These are phyloP conservation scores for Poliocrania exsul DNA, from an alignment of 2,797 vertebrate species.

Conservation along the genomic window DNA sequence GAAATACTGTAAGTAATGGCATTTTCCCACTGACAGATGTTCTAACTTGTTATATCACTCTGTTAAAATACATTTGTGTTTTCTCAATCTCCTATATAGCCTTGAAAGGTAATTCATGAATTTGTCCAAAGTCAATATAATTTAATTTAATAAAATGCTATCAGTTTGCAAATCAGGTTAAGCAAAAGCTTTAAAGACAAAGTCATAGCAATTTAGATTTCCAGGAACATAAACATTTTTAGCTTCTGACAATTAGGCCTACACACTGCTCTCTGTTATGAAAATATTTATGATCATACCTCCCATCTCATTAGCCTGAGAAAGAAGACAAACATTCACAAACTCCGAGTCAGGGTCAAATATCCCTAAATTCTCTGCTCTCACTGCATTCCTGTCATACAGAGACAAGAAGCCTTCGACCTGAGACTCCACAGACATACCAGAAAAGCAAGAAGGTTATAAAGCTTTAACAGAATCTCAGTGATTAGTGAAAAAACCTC, in stretches of 20 bases:
- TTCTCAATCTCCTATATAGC: background rate
- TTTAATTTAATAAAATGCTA: background rate
- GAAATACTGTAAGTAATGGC: background rate
- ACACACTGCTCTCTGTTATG: background rate
- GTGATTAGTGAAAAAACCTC: accelerated
- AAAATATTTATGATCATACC: background rate
- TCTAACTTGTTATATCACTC: background rate
- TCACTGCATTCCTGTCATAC: background rate
- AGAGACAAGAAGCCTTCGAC: background rate
- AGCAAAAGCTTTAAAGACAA: background rate
- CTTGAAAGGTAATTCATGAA: background rate
- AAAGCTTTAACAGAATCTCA: background rate
- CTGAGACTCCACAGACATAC: background rate
- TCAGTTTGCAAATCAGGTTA: background rate
- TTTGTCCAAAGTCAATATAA: background rate
- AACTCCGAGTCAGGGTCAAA: background rate
- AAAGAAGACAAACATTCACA: background rate
- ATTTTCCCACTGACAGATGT: background rate
- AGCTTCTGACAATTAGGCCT: background rate
- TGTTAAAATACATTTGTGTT: background rate
- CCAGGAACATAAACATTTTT: background rate
- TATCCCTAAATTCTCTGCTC: background rate
- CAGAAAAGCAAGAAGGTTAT: background rate
- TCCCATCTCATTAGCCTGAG: background rate
- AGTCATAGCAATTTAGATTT: background rate